Evolutionary conservation across 2,888 invertebrate genomes (phyloP), one percentile per base, ranked within the genome.

Genomic region (Dasypogon diadema): DNA sequence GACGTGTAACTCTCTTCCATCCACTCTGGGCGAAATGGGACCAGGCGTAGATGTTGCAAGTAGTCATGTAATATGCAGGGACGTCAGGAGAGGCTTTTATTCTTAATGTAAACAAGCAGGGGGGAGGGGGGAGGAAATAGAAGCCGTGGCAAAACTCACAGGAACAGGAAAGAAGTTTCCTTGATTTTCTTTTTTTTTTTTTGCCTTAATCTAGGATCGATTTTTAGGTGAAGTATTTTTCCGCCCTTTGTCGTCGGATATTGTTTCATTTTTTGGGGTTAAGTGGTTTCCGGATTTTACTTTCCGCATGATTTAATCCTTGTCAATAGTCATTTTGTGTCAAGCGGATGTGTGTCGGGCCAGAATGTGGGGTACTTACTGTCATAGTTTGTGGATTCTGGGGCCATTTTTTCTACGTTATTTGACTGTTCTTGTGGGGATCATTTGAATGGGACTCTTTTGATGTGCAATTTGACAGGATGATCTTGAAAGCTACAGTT

Each of bases 251-350:
- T 65, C 65, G 42, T 21, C 65, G 65, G 65, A 65, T 65, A 65
- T 65, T 65, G 65, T 65, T 65, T 65, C 65, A 65, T 60, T 65
- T 65, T 65, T 65, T 42, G 46, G 46, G 65, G 65, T 65, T 65
- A 65, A 65, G 65, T 46, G 65, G 46, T 65, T 65, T 65, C 65
- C 46, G 46, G 48, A 65, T 65, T 65, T 65, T 42, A 22, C 65
- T 24, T 65, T 65, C 42, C 65, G 48, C 65, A 46, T 65, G 65
- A 65, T 65, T 65, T 65, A 65, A 65, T 65, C 48, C 65, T 24
- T 46, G 48, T 65, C 65, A 65, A 65, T 65, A 65, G 65, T 65
- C 46, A 21, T 24, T 46, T 22, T 65, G 65, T 65, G 65, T 65
- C 65, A 65, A 65, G 65, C 24, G 65, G 65, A 63, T 30, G 30